Evolutionary conservation across 2,797 vertebrate genomes (phyloP), one percentile per base, ranked within the genome.

Genomic region (Bovichtus diacanthus): DNA sequence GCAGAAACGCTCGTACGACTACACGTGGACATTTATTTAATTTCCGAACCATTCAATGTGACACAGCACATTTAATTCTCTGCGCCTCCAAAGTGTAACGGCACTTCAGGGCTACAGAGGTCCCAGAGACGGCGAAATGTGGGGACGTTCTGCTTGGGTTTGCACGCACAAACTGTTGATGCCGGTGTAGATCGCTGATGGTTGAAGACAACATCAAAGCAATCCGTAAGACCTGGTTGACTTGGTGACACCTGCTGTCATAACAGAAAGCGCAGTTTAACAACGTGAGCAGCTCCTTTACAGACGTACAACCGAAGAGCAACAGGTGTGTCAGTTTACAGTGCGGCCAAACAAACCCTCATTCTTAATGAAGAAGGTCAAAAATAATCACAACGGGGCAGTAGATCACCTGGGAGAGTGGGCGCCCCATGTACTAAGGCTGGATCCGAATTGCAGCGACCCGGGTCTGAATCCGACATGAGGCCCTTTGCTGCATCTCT

Each of bases 331-430:
- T n/a, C n/a, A n/a, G n/a, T 43, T 47, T 56, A 10, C 3, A 51
- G 41, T 6, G 23, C 39, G 71, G 0, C 9, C 8, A 59, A 79
- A 55, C 56, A 68, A 49, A 23, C n/a, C 49, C n/a, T 13, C 51
- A 31, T 41, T 54, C 36, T 39, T 47, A 65, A 25, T 21, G 43
- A 71, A 71, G 43, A n/a, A n/a, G n/a, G n/a, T n/a, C n/a, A n/a
- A n/a, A n/a, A 80, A 76, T 41, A 43, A 70, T 59, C 21, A 4
- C 23, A 39, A n/a, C n/a, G n/a, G n/a, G n/a, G n/a, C n/a, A n/a
- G n/a, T n/a, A n/a, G n/a, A n/a, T n/a, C n/a, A n/a, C n/a, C n/a
- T n/a, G n/a, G n/a, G n/a, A n/a, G n/a, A n/a, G n/a, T n/a, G n/a
- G n/a, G n/a, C n/a, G n/a, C n/a, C n/a, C n/a, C n/a, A n/a, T n/a